These are phyloP conservation scores for Lagenorhynchus albirostris DNA, from an alignment of 2,113 vertebrate species.

Conservation along the genomic window DNA sequence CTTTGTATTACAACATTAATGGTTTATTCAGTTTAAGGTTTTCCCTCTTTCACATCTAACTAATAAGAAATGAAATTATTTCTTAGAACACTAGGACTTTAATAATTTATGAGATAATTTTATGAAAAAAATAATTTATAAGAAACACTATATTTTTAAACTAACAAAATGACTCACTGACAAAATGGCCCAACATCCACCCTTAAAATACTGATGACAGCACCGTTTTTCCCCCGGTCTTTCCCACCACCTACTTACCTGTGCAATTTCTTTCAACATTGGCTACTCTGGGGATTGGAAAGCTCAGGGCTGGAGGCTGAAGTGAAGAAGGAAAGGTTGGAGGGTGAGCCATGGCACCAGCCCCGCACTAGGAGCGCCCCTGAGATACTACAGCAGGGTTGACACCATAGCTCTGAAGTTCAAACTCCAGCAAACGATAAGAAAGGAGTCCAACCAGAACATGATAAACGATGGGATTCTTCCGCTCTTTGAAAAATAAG, in stretches of 20 bases:
- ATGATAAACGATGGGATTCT: slow-evolving; percentile 69
- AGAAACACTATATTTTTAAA: not conserved
- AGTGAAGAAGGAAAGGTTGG: slow-evolving; percentile 75
- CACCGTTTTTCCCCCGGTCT: slow-evolving; percentile 11
- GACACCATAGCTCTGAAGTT: slow-evolving; percentile 71
- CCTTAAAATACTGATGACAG: slow-evolving; percentile 41
- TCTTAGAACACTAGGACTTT: not conserved
- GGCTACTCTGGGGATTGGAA: slow-evolving; percentile 75
- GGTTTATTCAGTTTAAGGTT: not conserved
- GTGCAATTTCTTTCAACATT: slow-evolving; percentile 76
- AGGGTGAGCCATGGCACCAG: slow-evolving; percentile 71
- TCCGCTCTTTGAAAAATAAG: slow-evolving; percentile 75
- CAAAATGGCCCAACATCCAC: slow-evolving; percentile 49
- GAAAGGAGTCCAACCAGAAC: slow-evolving; percentile 73
- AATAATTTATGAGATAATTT: not conserved
- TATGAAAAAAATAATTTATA: not conserved
- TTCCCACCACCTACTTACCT: slow-evolving; percentile 66
- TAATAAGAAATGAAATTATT: slow-evolving; percentile 21
- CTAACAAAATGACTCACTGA: slow-evolving; percentile 33
- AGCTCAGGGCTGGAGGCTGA: slow-evolving; percentile 75
- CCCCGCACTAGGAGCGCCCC: slow-evolving; percentile 68
- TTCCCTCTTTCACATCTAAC: not conserved
- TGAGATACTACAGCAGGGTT: slow-evolving; percentile 71
- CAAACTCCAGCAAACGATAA: slow-evolving; percentile 72
- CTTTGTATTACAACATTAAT: not conserved